These are phyloP conservation scores for Glaucidium brasilianum DNA, from an alignment of 2,113 vertebrate species.

Conservation along the genomic window DNA sequence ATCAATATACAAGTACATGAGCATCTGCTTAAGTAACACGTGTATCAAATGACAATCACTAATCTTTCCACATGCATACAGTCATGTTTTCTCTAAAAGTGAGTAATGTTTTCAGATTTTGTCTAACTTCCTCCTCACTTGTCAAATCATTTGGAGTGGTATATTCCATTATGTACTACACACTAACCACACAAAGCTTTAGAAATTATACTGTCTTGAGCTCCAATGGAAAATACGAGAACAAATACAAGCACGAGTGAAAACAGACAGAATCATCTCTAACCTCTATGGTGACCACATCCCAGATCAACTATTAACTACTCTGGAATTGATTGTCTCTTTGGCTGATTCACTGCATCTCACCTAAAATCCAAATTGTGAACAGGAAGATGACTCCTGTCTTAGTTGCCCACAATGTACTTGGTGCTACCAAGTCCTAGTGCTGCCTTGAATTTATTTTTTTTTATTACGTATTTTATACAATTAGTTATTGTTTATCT, in stretches of 20 bases:
- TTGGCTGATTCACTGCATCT: not conserved
- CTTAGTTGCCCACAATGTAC: not conserved
- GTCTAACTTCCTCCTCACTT: not conserved
- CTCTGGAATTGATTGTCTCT: not conserved
- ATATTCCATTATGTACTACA: not conserved
- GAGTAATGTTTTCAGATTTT: not conserved
- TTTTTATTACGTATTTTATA: not conserved
- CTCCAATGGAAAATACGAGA: not conserved
- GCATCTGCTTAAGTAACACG: not conserved
- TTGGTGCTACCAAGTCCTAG: not conserved
- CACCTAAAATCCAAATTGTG: not conserved
- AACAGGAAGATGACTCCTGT: not conserved
- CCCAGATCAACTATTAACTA: not conserved
- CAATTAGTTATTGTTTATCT: not conserved
- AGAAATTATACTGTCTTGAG: not conserved
- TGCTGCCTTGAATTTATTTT: not conserved
- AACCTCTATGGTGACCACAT: not conserved
- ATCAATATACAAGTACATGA: not conserved
- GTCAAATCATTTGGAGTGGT: not conserved
- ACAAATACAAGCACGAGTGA: not conserved
- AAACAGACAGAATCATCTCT: not conserved
- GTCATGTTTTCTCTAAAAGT: not conserved
- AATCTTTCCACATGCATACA: not conserved
- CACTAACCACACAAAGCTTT: not conserved
- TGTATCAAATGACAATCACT: not conserved